Conservation (phyloP, 2,888 invertebrate species). For the Xanthorhoe spadicearia region DNA sequence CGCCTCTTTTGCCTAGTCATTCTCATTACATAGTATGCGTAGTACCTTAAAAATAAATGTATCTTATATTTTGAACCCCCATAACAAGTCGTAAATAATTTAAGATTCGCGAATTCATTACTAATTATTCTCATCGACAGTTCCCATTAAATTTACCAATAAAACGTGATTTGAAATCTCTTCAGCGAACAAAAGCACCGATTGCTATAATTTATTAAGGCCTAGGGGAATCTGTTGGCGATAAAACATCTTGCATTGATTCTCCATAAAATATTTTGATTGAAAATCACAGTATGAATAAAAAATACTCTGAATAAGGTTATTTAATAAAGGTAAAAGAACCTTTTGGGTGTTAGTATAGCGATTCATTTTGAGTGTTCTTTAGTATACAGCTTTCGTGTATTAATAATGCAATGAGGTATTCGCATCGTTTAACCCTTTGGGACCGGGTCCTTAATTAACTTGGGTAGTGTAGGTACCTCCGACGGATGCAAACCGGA, state of each 20-base stretch:
- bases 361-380: constrained; percentile 26
- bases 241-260: constrained; percentile 35
- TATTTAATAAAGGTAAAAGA: not conserved
- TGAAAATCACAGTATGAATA: constrained; percentile 15
- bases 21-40: too few relatives aligned
- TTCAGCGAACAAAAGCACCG: constrained; percentile 26
- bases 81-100: not conserved
- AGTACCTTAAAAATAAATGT: too few relatives aligned
- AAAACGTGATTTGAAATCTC: constrained; percentile 32
- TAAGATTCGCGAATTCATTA: constrained; percentile 4
- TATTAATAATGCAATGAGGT: constrained; percentile 63
- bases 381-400: constrained; percentile 31
- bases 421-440: constrained; percentile 57
- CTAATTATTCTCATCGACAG: constrained; percentile 10
- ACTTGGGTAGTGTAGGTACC: constrained; percentile 42
- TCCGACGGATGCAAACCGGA: constrained; percentile 57
- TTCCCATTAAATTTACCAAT: constrained; percentile 30
- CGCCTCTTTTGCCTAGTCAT: too few relatives aligned
- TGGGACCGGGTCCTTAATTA: constrained; percentile 58
- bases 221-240: constrained; percentile 28
- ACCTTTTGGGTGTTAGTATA: constrained; percentile 21
- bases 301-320: constrained; percentile 10
- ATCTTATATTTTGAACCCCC: too few relatives aligned
- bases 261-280: constrained; percentile 36
- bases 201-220: constrained; percentile 37